Percentiles rank a stretch among this genome's conserved stretches.
Evolutionary conservation across 2,797 vertebrate species (phyloP).

Genomic region (Acrocephalus scirpaceus): DNA sequence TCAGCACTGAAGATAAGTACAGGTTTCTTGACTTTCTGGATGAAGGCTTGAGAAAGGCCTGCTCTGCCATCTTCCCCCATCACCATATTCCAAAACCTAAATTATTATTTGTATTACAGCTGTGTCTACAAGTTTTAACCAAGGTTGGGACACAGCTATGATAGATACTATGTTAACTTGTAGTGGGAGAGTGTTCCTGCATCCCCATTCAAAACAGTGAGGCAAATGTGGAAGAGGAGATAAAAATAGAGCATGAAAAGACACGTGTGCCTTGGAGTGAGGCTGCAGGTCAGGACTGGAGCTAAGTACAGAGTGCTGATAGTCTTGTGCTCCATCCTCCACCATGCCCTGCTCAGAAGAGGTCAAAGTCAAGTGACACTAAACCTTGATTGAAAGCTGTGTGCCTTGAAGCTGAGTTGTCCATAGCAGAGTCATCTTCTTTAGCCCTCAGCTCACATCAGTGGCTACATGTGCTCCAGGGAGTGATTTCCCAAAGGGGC

Average conservation of each 20-base stretch:
- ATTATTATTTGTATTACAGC: conserved; percentile 30
- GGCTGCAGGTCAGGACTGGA: neutral
- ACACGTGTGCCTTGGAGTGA: neutral
- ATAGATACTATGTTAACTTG: neutral
- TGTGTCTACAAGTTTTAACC: conserved; percentile 2
- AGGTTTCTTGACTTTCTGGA: conserved; percentile 15
- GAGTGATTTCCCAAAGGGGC: neutral
- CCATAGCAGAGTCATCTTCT: neutral
- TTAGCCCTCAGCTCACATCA: neutral
- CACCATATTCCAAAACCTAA: neutral
- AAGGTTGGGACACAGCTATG: neutral
- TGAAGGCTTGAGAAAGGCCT: neutral
- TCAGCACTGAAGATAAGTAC: neutral
- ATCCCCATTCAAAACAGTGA: neutral
- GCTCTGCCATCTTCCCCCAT: neutral
- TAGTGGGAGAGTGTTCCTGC: neutral
- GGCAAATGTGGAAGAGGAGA: neutral
- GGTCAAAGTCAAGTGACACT: fast-evolving
- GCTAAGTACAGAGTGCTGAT: neutral
- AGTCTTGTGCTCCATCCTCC: neutral
- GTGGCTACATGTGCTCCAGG: neutral
- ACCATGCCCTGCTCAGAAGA: neutral
- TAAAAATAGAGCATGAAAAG: neutral
- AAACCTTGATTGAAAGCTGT: neutral
- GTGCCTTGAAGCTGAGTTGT: neutral